Percentiles rank a stretch among this genome's conserved stretches.
phyloP scores from a whole-genome alignment of 2,888 invertebrate species.

The Epistrophe grossulariae region DNA sequence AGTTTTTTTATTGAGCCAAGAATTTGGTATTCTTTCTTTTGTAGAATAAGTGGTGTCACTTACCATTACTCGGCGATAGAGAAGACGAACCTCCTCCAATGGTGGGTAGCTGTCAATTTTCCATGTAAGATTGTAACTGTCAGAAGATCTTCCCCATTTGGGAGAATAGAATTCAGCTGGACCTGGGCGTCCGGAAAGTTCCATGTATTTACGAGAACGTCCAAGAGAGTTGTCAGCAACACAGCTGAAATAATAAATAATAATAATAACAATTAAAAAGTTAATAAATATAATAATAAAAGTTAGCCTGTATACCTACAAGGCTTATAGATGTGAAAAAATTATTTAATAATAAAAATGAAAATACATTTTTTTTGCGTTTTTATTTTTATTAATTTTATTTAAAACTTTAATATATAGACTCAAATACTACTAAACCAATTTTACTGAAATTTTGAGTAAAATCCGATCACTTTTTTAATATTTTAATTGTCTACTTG shows the following conservation, averaged over 20 bases:
- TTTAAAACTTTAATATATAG: too few species aligned
- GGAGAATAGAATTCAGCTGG: conserved; percentile 89
- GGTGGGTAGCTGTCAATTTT: conserved; percentile 90
- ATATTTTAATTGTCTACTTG: too few species aligned
- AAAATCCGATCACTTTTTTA: too few species aligned
- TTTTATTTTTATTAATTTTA: too few species aligned
- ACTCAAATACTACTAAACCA: too few species aligned
- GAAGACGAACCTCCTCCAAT: conserved; percentile 88
- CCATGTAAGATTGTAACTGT: conserved; percentile 88
- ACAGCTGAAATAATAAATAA: conserved; percentile 85
- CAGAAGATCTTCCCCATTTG: conserved; percentile 86
- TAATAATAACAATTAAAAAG: not conserved
- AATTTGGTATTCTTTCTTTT: not conserved
- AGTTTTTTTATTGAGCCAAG: not conserved
- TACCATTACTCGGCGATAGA: conserved; percentile 89
- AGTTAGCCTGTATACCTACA: too few species aligned
- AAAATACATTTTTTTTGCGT: too few species aligned
- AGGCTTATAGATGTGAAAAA: too few species aligned
- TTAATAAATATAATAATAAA: too few species aligned
- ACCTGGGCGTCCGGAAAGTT: conserved; percentile 89
- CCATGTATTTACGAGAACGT: conserved; percentile 88
- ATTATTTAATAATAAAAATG: too few species aligned
- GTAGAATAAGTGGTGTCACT: conserved; percentile 71
- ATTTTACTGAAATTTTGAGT: too few species aligned
- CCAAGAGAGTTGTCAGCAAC: conserved; percentile 89